Evolutionary conservation across 2,888 invertebrate species (phyloP).

Genomic region (Apocheima hispidaria): DNA sequence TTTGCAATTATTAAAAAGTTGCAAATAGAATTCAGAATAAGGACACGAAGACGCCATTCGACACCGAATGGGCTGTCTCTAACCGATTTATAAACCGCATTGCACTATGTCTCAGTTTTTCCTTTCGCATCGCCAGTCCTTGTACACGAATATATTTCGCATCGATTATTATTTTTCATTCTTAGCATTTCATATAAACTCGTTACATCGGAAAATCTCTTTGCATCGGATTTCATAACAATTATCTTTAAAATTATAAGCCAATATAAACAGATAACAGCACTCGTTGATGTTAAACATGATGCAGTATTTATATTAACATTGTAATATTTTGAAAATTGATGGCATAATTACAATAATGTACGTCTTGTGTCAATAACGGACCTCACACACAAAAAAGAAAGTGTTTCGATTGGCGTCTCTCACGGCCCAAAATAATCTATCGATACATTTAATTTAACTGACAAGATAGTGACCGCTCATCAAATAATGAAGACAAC

Average conservation of each 20-base stretch:
- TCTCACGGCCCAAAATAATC: constrained; percentile 83
- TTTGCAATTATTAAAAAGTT: constrained; percentile 5
- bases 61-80: constrained; percentile 74
- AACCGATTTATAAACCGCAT: constrained; percentile 69
- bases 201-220: constrained; percentile 50
- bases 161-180: constrained; percentile 41
- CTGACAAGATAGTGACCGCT: constrained; percentile 86
- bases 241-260: constrained; percentile 48
- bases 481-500: constrained; percentile 86
- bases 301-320: constrained; percentile 50
- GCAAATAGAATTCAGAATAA: constrained; percentile 54
- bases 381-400: constrained; percentile 76
- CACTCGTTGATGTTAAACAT: constrained; percentile 35
- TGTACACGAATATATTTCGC: constrained; percentile 34
- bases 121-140: constrained; percentile 49
- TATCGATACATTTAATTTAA: constrained; percentile 86
- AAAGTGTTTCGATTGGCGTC: constrained; percentile 76
- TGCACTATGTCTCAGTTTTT: constrained; percentile 62
- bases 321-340: constrained; percentile 54
- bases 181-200: constrained; percentile 45
- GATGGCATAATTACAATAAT: constrained; percentile 72
- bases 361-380: constrained; percentile 69
- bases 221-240: constrained; percentile 37
- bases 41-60: constrained; percentile 61
- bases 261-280: constrained; percentile 42